Percentiles rank a stretch among this genome's conserved stretches.
phyloP scores from a whole-genome alignment of 2,888 invertebrate genomes.

The Catocala fraxini region DNA sequence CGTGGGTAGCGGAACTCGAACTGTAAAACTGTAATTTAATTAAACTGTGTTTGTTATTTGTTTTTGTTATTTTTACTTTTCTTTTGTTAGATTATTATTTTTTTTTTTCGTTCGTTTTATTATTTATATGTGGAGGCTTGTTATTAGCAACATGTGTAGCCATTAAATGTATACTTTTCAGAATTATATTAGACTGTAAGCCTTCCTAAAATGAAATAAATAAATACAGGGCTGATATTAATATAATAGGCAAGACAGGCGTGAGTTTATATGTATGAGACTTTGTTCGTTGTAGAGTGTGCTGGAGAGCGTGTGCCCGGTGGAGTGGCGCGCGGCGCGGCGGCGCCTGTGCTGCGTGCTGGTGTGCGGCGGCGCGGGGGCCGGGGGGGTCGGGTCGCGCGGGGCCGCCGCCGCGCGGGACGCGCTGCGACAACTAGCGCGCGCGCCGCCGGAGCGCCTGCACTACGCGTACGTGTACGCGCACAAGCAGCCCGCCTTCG shows the following conservation, averaged over 20 bases:
- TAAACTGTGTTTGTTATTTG: too few species aligned
- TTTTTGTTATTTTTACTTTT: too few species aligned
- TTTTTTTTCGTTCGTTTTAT: too few species aligned
- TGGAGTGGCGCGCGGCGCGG: slow-evolving; percentile 92
- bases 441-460: slow-evolving; percentile 91
- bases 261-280: not conserved
- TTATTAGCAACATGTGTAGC: too few species aligned
- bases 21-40: too few species aligned
- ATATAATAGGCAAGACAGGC: not conserved
- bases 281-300: slow-evolving; percentile 79
- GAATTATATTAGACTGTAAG: too few species aligned
- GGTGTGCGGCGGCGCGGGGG: slow-evolving; percentile 88
- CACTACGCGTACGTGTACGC: slow-evolving; percentile 96
- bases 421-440: slow-evolving; percentile 91
- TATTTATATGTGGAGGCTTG: too few species aligned
- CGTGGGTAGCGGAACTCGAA: too few species aligned
- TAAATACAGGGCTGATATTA: too few species aligned
- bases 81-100: too few species aligned
- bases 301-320: slow-evolving; percentile 95
- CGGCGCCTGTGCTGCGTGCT: slow-evolving; percentile 94
- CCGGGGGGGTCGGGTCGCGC: slow-evolving; percentile 88
- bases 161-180: too few species aligned
- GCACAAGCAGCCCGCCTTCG: slow-evolving; percentile 94
- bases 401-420: slow-evolving; percentile 91
- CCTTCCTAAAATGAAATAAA: too few species aligned